phyloP scores from a whole-genome alignment of 92 coral and sea anemone species.

The Siderastrea radians region DNA sequence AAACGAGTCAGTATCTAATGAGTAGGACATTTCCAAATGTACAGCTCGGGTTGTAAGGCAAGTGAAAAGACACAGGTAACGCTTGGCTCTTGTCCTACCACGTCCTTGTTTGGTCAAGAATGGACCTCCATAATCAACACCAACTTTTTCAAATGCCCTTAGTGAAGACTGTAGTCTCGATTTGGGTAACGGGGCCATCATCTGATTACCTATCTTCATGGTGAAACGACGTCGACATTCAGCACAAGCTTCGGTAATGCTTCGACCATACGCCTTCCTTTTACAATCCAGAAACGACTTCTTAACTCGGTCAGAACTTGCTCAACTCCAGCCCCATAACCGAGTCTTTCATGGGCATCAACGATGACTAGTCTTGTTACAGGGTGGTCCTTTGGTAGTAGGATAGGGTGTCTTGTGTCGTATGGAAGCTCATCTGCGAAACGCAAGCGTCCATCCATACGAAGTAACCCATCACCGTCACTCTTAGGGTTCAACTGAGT shows the following conservation, averaged over 20 bases:
- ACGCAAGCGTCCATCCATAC: constrained; percentile 37
- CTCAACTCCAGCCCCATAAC: constrained; percentile 68
- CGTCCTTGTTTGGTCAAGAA: constrained; percentile 65
- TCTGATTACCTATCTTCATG: constrained; percentile 41
- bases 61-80: constrained; percentile 71
- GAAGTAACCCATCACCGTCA: constrained; percentile 41
- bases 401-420: constrained; percentile 55
- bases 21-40: constrained; percentile 44
- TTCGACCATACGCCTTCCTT: constrained; percentile 52
- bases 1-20: constrained; percentile 46
- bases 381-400: constrained; percentile 50
- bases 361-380: constrained; percentile 44
- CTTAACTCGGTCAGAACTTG: constrained; percentile 48
- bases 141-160: constrained; percentile 65
- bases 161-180: constrained; percentile 34
- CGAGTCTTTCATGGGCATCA: constrained; percentile 42
- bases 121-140: constrained; percentile 58
- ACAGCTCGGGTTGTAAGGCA: constrained; percentile 68
- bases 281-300: constrained; percentile 44
- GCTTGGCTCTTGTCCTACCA: constrained; percentile 50
- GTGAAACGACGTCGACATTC: constrained; percentile 57
- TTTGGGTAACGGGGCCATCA: constrained; percentile 65
- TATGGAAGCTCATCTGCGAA: constrained; percentile 55
- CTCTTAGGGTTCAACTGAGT: constrained; percentile 31
- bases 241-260: constrained; percentile 20